A percentile compares a stretch with the other conserved stretches of the same genome.
phyloP scores from a whole-genome alignment of 2,888 invertebrate species.

The Philonicus albiceps region DNA sequence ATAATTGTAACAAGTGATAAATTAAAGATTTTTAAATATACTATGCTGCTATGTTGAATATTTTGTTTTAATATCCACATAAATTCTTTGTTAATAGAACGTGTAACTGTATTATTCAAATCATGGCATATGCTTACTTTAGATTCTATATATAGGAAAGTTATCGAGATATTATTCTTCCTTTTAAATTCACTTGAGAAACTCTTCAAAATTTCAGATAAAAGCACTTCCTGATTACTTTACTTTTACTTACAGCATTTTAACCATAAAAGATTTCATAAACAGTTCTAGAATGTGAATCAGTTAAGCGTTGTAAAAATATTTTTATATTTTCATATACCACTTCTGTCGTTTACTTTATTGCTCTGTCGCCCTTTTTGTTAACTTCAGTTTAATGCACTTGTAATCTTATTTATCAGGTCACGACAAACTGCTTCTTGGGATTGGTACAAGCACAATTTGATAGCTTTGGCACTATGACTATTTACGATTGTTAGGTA shows the following conservation, averaged over 20 bases:
- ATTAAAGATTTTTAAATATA: no score
- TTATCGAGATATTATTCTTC: not conserved
- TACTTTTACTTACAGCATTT: not conserved
- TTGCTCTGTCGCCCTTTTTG: not conserved
- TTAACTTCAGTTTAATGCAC: not conserved
- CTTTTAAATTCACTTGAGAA: not conserved
- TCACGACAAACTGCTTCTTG: constrained; percentile 31
- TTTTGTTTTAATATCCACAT: no score
- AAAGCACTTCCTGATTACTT: not conserved
- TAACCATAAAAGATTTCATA: not conserved
- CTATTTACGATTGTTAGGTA: not conserved
- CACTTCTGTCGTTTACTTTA: not conserved
- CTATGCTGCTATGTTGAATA: no score
- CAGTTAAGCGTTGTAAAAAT: not conserved
- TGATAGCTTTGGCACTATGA: not conserved
- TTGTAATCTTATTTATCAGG: not conserved
- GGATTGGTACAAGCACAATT: not conserved
- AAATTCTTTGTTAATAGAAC: no score
- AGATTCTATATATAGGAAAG: not conserved
- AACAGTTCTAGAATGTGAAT: not conserved
- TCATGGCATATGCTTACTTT: not conserved
- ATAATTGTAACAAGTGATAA: no score
- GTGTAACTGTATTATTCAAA: not conserved
- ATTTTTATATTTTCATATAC: not conserved
- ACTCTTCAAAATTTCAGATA: not conserved